These are phyloP conservation scores for Aleiodes testaceus DNA, from an alignment of 2,888 invertebrate genomes.

Conservation along the genomic window DNA sequence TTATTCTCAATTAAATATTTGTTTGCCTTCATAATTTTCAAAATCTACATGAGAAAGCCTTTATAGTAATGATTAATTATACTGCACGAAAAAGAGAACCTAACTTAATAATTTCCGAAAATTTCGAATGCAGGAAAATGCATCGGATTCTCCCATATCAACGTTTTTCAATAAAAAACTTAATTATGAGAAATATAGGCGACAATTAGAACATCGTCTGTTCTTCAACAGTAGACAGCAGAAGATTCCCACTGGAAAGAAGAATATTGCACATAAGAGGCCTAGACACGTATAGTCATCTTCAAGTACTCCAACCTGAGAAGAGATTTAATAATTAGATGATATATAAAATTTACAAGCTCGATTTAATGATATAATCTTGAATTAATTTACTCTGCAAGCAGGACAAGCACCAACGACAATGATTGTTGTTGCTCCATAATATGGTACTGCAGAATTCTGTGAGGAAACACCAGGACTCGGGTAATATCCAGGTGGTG, in stretches of 20 bases:
- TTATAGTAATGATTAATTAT: no score
- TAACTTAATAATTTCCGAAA: no score
- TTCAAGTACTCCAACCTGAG: constrained; percentile 85
- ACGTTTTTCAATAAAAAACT: neutral
- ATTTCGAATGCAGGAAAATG: no score
- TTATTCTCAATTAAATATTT: no score
- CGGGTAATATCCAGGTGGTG: constrained; percentile 77
- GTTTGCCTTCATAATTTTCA: no score
- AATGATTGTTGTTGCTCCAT: constrained; percentile 79
- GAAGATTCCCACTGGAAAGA: constrained; percentile 90
- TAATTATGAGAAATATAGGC: constrained; percentile 82
- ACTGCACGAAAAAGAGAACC: no score
- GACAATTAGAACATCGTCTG: constrained; percentile 90
- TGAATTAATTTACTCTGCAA: constrained; percentile 78
- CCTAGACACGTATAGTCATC: constrained; percentile 91
- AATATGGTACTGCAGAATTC: constrained; percentile 73
- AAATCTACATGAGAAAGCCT: no score
- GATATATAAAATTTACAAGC: neutral
- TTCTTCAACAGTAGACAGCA: constrained; percentile 90
- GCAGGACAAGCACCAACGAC: constrained; percentile 91
- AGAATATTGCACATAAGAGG: constrained; percentile 87
- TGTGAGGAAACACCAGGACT: constrained; percentile 60
- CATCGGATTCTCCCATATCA: no score
- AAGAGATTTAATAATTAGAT: constrained; percentile 38
- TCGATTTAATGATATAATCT: constrained; percentile 17